phyloP scores from a whole-genome alignment of 2,888 invertebrate species.

The Apodemia duryi region DNA sequence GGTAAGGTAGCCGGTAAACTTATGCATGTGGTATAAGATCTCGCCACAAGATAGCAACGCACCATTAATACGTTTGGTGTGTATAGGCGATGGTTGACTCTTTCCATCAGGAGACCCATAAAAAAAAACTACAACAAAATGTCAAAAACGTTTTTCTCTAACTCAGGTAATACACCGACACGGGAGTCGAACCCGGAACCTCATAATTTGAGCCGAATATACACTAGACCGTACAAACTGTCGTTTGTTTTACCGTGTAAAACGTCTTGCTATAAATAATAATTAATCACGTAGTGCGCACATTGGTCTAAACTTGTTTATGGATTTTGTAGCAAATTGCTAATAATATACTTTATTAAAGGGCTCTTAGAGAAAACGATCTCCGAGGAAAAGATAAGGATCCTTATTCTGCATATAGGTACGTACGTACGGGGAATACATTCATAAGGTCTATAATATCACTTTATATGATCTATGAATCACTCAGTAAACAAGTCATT shows the following conservation, averaged over 20 bases:
- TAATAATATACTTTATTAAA: constrained; percentile 34
- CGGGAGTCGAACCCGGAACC: background rate
- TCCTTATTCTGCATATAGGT: constrained; percentile 8
- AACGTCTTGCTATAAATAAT: background rate
- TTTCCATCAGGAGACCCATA: too few species aligned
- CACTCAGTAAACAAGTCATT: too few species aligned
- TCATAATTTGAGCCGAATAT: background rate
- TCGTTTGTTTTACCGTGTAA: background rate
- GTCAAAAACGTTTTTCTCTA: too few species aligned
- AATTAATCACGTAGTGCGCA: background rate
- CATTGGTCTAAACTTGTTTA: constrained; percentile 27
- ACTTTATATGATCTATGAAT: too few species aligned
- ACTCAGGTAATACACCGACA: background rate
- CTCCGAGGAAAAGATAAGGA: constrained; percentile 25
- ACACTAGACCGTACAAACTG: background rate
- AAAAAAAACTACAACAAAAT: too few species aligned
- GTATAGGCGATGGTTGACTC: too few species aligned
- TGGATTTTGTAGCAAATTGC: constrained; percentile 32
- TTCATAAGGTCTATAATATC: too few species aligned
- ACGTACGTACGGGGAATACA: background rate
- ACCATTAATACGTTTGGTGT: too few species aligned
- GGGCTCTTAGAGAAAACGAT: constrained; percentile 30
- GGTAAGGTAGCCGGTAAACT: too few species aligned
- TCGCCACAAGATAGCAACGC: too few species aligned
- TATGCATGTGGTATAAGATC: too few species aligned